These are phyloP conservation scores for Corythaixoides concolor DNA, from an alignment of 2,113 vertebrate genomes.

Conservation along the genomic window DNA sequence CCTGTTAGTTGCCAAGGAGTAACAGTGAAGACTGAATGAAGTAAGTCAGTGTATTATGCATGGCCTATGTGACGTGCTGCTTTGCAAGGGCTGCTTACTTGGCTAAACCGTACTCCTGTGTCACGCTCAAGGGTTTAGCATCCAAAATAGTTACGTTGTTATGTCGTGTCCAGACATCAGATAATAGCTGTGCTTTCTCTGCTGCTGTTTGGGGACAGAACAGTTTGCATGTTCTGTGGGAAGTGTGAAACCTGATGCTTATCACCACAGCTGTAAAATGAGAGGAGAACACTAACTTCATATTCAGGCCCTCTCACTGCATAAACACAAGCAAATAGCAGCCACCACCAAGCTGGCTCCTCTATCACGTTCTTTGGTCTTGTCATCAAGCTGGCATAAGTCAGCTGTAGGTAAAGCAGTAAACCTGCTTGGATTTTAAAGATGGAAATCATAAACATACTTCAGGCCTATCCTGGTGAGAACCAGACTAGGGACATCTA, in stretches of 20 bases:
- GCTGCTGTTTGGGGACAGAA: not conserved
- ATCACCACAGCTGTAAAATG: not conserved
- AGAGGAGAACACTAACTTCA: not conserved
- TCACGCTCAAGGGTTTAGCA: not conserved
- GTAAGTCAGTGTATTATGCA: not conserved
- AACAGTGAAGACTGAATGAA: not conserved
- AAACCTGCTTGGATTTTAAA: not conserved
- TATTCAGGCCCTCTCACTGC: not conserved
- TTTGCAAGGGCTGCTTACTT: not conserved
- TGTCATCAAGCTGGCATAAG: not conserved
- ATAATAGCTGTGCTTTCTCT: not conserved
- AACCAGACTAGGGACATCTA: not conserved
- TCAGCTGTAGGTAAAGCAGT: not conserved
- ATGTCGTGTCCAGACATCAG: not conserved
- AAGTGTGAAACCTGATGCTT: not conserved
- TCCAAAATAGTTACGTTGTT: not conserved
- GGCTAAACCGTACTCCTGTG: fast-evolving
- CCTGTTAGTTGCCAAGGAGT: not conserved
- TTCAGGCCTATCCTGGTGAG: not conserved
- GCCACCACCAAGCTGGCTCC: fast-evolving
- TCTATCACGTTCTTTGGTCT: fast-evolving
- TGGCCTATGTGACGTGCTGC: fast-evolving
- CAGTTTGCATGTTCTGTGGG: not conserved
- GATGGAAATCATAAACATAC: not conserved
- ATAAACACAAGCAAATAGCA: not conserved